phyloP scores from a whole-genome alignment of 2,797 vertebrate species.

The Centropyge bicolor region DNA sequence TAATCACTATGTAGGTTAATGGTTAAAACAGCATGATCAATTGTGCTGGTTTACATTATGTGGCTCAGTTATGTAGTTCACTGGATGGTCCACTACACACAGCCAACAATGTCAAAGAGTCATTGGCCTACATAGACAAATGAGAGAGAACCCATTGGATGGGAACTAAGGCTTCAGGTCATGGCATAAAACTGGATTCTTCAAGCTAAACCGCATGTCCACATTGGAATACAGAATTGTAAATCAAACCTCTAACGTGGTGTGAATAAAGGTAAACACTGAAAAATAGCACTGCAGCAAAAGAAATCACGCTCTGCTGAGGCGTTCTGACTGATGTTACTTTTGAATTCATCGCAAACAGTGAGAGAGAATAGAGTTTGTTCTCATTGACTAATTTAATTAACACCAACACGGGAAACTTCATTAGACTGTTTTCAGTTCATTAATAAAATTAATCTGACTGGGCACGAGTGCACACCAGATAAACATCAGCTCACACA shows the following conservation, averaged over 20 bases:
- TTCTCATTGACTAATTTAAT: constrained; percentile 74
- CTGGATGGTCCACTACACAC: constrained; percentile 31
- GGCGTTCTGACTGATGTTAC: constrained; percentile 31
- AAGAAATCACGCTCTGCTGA: constrained; percentile 30
- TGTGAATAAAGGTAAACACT: constrained; percentile 10
- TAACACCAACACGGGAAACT: constrained; percentile 70
- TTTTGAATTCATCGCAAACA: constrained; percentile 58
- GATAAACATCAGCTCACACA: constrained; percentile 47
- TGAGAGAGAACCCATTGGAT: constrained; percentile 25
- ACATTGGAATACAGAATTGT: background rate
- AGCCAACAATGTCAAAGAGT: constrained; percentile 36
- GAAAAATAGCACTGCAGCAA: constrained; percentile 20
- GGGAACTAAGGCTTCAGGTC: constrained; percentile 22
- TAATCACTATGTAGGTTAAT: constrained; percentile 74
- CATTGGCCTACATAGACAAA: constrained; percentile 59
- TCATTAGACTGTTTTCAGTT: constrained; percentile 69
- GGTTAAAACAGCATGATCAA: constrained; percentile 60
- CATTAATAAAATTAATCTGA: constrained; percentile 72
- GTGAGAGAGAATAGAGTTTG: constrained; percentile 55
- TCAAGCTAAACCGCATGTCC: constrained; percentile 23
- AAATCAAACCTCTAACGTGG: constrained; percentile 19
- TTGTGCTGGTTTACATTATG: constrained; percentile 67
- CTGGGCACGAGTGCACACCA: constrained; percentile 45
- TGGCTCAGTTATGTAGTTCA: constrained; percentile 25
- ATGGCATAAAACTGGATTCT: constrained; percentile 9